Percentiles rank a stretch among this genome's conserved stretches.
Evolutionary conservation across 2,113 vertebrate genomes (phyloP).

Genomic region (Vicugna pacos): DNA sequence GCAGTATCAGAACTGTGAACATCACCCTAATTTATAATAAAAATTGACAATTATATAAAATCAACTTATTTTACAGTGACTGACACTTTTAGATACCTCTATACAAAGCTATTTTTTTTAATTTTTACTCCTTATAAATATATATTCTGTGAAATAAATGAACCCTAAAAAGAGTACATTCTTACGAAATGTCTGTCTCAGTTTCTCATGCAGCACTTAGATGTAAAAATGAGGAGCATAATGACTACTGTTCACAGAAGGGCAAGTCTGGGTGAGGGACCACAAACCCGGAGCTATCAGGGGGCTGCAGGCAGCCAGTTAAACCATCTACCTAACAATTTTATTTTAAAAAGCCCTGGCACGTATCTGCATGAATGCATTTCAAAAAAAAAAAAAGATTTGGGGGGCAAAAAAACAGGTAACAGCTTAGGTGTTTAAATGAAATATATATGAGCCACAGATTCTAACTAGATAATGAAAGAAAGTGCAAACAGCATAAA

Average conservation of each 20-base stretch:
- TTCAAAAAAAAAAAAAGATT: background rate
- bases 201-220: background rate
- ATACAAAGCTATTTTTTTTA: background rate
- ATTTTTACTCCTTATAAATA: background rate
- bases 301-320: background rate
- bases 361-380: background rate
- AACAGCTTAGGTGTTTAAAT: background rate
- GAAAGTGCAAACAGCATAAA: background rate
- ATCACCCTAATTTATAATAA: background rate
- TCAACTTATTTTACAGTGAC: background rate
- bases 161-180: background rate
- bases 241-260: background rate
- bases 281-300: background rate
- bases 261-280: background rate
- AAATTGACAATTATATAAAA: background rate
- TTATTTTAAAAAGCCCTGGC: background rate
- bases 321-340: background rate
- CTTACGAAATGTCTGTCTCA: background rate
- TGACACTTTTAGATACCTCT: background rate
- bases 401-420: background rate
- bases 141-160: background rate
- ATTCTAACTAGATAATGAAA: background rate
- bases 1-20: background rate
- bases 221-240: background rate
- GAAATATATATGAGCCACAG: background rate